Evolutionary conservation across 1,140 invertebrate genomes (phyloP).

Genomic region (Pristionchus pacificus): DNA sequence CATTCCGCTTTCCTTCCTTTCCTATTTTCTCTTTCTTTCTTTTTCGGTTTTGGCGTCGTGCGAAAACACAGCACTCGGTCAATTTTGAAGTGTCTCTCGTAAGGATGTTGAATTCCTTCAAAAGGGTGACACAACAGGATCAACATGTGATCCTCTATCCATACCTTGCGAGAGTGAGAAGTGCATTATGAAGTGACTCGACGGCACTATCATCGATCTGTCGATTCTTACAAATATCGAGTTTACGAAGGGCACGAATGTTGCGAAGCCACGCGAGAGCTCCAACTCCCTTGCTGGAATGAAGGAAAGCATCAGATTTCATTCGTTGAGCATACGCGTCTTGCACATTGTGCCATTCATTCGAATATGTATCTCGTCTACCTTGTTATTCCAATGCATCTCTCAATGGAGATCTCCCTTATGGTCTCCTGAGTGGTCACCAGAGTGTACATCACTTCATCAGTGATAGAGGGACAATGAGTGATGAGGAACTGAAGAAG

Average conservation of each 20-base stretch:
- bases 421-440: slow-evolving; percentile 10
- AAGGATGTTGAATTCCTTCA: neutral
- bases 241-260: slow-evolving; percentile 7
- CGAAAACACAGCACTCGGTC: too few species aligned
- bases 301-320: too few species aligned
- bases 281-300: slow-evolving; percentile 17
- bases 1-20: neutral
- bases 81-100: too few species aligned
- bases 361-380: slow-evolving; percentile 4
- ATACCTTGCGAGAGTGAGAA: slow-evolving; percentile 6
- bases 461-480: slow-evolving; percentile 8
- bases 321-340: neutral
- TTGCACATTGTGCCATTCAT: slow-evolving; percentile 8
- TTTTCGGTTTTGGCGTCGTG: neutral
- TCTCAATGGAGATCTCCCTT: slow-evolving; percentile 15
- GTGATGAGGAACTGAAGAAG: slow-evolving; percentile 5
- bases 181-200: slow-evolving; percentile 16
- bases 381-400: slow-evolving; percentile 13
- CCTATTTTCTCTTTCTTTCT: neutral
- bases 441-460: slow-evolving; percentile 24
- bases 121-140: neutral
- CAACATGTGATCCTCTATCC: neutral
- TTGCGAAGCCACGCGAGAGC: slow-evolving; percentile 20
- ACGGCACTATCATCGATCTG: slow-evolving; percentile 24
- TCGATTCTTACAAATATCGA: slow-evolving; percentile 24